Evolutionary conservation across 2,113 vertebrate species (phyloP).

Genomic region (Megaceryle torquata): DNA sequence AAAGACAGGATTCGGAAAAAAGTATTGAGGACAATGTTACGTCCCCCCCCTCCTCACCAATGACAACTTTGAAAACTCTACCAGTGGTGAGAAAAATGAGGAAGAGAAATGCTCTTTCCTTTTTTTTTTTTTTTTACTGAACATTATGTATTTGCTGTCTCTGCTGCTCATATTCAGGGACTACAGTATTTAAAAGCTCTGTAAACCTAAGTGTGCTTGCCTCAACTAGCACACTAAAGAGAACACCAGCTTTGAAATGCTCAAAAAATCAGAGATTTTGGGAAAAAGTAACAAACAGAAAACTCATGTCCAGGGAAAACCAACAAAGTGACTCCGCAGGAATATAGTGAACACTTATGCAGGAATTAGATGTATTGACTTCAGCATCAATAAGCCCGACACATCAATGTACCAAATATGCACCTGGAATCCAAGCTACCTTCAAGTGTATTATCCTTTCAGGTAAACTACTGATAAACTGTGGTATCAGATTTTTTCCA

Average conservation of each 20-base stretch:
- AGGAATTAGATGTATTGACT: background rate
- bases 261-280: background rate
- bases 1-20: background rate
- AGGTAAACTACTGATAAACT: background rate
- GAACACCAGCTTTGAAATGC: rapidly evolving
- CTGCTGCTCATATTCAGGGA: background rate
- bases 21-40: background rate
- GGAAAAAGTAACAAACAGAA: background rate
- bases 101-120: background rate
- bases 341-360: background rate
- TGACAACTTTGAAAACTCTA: background rate
- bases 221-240: background rate
- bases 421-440: background rate
- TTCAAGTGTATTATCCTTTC: rapidly evolving
- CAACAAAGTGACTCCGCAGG: background rate
- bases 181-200: background rate
- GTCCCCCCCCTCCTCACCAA: background rate
- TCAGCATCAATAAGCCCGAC: rapidly evolving
- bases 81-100: background rate
- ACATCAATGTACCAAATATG: rapidly evolving
- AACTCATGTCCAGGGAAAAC: rapidly evolving
- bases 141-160: background rate
- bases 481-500: background rate
- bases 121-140: background rate
- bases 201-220: background rate